Conservation (phyloP, 2,888 invertebrate genomes). For the Hermaeophaga mercurialis region DNA sequence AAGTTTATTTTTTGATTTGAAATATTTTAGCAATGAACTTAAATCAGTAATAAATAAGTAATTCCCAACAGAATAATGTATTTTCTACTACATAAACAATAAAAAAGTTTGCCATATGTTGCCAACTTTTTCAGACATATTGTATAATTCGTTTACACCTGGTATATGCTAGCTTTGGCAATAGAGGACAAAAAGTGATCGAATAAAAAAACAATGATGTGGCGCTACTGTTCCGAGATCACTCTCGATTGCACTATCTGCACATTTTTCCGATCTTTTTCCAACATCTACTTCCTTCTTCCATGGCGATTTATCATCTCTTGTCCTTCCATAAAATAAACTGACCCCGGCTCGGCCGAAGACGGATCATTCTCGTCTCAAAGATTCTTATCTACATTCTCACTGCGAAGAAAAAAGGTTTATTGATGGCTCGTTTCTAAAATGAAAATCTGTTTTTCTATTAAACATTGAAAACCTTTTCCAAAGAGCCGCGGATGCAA, state of each 20-base stretch:
- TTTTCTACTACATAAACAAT: no score
- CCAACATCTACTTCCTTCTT: constrained; percentile 18
- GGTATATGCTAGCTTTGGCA: no score
- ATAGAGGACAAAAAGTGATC: no score
- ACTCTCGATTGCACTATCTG: constrained; percentile 16
- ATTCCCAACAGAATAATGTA: no score
- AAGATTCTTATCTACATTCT: constrained; percentile 26
- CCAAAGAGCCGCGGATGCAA: not conserved
- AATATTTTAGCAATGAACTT: no score
- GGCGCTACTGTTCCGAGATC: not conserved
- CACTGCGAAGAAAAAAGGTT: constrained; percentile 21
- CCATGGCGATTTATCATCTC: constrained; percentile 25
- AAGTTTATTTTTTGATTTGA: no score
- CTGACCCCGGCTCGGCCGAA: constrained; percentile 23
- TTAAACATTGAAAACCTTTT: constrained; percentile 22
- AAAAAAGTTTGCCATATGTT: no score
- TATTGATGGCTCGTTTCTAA: constrained; percentile 24
- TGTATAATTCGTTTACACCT: no score
- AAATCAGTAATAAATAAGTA: no score
- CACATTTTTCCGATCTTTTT: constrained; percentile 13
- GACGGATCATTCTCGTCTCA: constrained; percentile 22
- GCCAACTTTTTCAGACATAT: no score
- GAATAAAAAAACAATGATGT: no score
- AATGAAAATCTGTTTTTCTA: constrained; percentile 28
- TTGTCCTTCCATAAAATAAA: constrained; percentile 25